Conservation (phyloP, 2,888 invertebrate species). For the Hemicrepidius hirtus region DNA sequence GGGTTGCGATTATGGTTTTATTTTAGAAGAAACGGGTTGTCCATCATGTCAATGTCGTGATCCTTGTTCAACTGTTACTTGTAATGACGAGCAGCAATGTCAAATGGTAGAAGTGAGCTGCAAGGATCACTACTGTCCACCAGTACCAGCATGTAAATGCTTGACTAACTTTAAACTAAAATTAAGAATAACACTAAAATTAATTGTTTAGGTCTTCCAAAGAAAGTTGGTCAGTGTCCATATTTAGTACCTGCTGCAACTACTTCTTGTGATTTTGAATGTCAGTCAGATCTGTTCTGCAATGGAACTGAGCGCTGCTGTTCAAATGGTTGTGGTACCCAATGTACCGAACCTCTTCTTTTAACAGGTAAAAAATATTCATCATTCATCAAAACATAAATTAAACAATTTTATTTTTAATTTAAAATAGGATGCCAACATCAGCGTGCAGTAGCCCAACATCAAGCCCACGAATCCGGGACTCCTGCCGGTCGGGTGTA, state of each 20-base stretch:
- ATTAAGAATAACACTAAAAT: not conserved
- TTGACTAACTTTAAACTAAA: not conserved
- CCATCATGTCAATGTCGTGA: conserved; percentile 88
- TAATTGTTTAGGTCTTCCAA: conserved; percentile 75
- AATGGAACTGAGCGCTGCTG: conserved; percentile 84
- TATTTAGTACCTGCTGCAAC: conserved; percentile 82
- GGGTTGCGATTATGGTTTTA: conserved; percentile 90
- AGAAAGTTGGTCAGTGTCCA: conserved; percentile 87
- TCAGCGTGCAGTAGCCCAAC: conserved; percentile 73
- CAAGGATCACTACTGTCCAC: conserved; percentile 89
- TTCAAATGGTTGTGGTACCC: conserved; percentile 91
- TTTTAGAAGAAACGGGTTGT: conserved; percentile 80
- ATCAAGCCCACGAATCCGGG: conserved; percentile 82
- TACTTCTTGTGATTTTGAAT: conserved; percentile 84
- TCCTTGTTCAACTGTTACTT: conserved; percentile 83
- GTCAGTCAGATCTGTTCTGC: conserved; percentile 86
- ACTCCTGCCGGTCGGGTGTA: conserved; percentile 84
- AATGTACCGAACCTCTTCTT: conserved; percentile 83
- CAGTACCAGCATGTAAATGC: conserved; percentile 84
- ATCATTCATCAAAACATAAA: not conserved
- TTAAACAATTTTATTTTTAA: conserved; percentile 11
- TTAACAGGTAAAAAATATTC: conserved; percentile 73
- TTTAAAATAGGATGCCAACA: conserved; percentile 79
- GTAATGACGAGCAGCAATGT: conserved; percentile 82
- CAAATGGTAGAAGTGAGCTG: conserved; percentile 90